Evolutionary conservation across 2,113 vertebrate genomes (phyloP), one percentile per base, ranked within the genome.

Genomic region (Dromaius novaehollandiae): DNA sequence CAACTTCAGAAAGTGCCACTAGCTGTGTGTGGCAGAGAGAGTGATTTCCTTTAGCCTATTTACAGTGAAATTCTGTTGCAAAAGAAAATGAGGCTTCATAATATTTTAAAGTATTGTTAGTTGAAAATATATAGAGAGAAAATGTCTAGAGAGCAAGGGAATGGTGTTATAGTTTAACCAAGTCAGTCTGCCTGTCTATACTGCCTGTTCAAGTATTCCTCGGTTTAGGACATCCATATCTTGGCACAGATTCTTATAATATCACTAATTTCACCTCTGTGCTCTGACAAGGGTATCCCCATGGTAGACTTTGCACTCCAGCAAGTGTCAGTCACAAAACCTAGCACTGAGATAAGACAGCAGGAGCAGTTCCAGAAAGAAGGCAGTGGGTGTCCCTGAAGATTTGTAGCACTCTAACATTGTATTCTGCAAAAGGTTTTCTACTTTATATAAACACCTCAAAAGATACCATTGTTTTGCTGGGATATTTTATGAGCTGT

Each of bases 291-390:
- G 81, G 86, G 64, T 83, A 92, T 89, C 91, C 82, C 61, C 66
- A 74, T n/a, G 68, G 53, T 73, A 93, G 69, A 73, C 78, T 61
- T 96, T 93, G 93, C 82, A 93, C 58, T n/a, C 65, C 74, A 90
- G 78, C 48, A 88, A 83, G 50, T 73, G 84, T 84, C 87, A 95
- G 84, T 94, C 82, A 95, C 80, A 92, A 81, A 95, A 92, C 55
- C 38, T 70, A 84, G 44, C 46, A 75, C 51, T 65, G 89, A 95
- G 83, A 89, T 82, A 96, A 90, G 53, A 46, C 50, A 92, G 40
- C 64, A 92, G 82, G 40, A 95, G 61, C 44, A 44, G 58, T 77
- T 97, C 96, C 93, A 96, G 73, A 58, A 81, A 78, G 78, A 74
- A 88, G 81, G 55, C 75, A 92, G 83, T 82, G 69, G 58, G 63